Base-by-base conservation (phyloP, 1,140 invertebrate species). In the Heliconius hermathena region DNA sequence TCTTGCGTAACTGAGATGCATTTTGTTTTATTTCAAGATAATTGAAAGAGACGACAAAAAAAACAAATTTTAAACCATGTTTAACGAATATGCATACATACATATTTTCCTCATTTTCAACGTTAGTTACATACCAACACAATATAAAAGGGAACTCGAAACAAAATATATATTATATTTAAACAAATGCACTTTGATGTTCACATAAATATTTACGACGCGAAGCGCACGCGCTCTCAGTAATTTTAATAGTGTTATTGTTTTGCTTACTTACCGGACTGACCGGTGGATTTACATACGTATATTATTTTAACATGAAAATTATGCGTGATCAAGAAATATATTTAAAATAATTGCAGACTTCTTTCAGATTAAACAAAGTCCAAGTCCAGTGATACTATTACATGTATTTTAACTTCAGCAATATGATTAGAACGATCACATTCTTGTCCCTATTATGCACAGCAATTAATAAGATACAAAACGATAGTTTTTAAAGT, bases 191-290 rank as follows among this genome's bases (percentile, higher is more conserved):
- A 66, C 26, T 29, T 66, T 66, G 60, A 66, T 66, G 26, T 66
- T 66, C 26, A 13, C 60, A 66, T 66, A 66, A 66, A 66, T 66
- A 66, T 66, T 66, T 66, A 66, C 60, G 60, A 66, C 3, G 60
- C 60, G 22, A 9, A 16, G 26, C 60, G 60, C 60, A 66, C 26
- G 22, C 60, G 60, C 60, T 66, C 11, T 66, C 3, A 66, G 60
- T 66, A 66, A 66, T 66, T 66, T 66, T 66, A 66, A 66, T 66
- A 66, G 60, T 66, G 60, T 66, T 29, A 66, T 66, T 66, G 60
- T 66, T 66, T 66, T 66, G 26, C 60, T 66, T 60, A 60, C n/a
- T 52, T 66, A 29, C 60, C 60, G 60, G 60, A 26, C 8, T 29
- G 26, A 29, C 26, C 60, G n/a, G 20, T 22, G 54, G 60, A 66